Evolutionary conservation across 2,113 vertebrate species (phyloP).

Genomic region (Bos javanicus): DNA sequence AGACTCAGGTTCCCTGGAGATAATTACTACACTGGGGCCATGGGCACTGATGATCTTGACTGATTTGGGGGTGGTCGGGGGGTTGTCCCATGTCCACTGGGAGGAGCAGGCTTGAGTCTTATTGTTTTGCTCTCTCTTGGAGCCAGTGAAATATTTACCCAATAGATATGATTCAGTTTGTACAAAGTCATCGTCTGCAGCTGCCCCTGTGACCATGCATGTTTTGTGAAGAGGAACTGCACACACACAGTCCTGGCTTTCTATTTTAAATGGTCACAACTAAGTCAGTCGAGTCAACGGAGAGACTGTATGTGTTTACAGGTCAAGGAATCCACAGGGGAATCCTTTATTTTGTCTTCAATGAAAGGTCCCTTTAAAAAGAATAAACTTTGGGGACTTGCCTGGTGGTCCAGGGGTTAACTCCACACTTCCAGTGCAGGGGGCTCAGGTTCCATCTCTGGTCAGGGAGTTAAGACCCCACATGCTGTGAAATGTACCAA

Average conservation of each 20-base stretch:
- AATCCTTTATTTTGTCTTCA: constrained; percentile 29
- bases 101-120: neutral
- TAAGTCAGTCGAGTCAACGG: constrained; percentile 41
- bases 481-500: neutral
- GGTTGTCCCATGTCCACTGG: neutral
- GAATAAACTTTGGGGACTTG: neutral
- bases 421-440: neutral
- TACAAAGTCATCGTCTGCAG: constrained; percentile 51
- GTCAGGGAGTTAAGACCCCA: neutral
- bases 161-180: constrained; percentile 63
- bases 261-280: constrained; percentile 47
- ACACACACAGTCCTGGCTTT: neutral
- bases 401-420: neutral
- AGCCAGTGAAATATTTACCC: constrained; percentile 58
- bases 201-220: neutral
- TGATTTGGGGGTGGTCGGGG: neutral
- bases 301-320: constrained; percentile 29
- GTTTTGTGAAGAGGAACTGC: constrained; percentile 30
- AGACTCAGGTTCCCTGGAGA: neutral
- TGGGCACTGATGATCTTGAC: neutral
- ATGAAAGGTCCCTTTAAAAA: constrained; percentile 1
- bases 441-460: neutral
- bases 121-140: constrained; percentile 13
- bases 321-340: neutral
- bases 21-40: neutral